Evolutionary conservation across 2,888 invertebrate genomes (phyloP).

Genomic region (Ennomos fuscantarius): DNA sequence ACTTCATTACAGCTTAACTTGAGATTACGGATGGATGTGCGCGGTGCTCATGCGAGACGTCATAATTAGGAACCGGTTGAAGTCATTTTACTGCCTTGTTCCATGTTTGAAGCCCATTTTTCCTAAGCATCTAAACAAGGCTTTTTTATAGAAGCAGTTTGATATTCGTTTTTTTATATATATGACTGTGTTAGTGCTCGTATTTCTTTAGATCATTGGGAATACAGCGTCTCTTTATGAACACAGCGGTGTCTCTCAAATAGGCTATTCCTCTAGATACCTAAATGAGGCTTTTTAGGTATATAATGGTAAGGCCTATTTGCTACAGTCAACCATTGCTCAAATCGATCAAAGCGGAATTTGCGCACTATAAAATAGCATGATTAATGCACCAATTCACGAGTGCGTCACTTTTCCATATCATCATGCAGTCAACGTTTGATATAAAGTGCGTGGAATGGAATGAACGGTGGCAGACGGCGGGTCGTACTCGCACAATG

Average conservation of each 20-base stretch:
- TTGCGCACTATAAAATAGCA: constrained; percentile 34
- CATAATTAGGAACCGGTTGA: constrained; percentile 39
- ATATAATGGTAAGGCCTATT: too few species aligned
- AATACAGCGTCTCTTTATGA: too few species aligned
- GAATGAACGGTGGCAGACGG: constrained; percentile 21
- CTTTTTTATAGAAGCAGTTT: neutral
- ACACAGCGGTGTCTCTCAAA: too few species aligned
- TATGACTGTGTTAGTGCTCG: neutral
- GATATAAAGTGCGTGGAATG: constrained; percentile 12
- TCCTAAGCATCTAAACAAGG: neutral
- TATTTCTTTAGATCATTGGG: too few species aligned
- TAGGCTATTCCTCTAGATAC: too few species aligned
- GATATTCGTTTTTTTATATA: neutral
- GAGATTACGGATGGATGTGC: constrained; percentile 16
- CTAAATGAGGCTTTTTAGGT: too few species aligned
- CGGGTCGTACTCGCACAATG: constrained; percentile 30
- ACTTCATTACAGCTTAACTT: constrained; percentile 10
- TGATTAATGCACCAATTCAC: constrained; percentile 34
- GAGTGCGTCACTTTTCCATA: constrained; percentile 34
- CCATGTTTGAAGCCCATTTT: constrained; percentile 5
- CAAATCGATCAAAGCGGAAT: constrained; percentile 23
- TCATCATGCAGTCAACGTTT: constrained; percentile 31
- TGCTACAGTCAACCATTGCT: constrained; percentile 2
- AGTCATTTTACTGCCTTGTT: constrained; percentile 18
- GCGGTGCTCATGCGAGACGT: constrained; percentile 28